Base-by-base conservation (phyloP, 2,888 invertebrate genomes). In the Aleiodes leptofemur region DNA sequence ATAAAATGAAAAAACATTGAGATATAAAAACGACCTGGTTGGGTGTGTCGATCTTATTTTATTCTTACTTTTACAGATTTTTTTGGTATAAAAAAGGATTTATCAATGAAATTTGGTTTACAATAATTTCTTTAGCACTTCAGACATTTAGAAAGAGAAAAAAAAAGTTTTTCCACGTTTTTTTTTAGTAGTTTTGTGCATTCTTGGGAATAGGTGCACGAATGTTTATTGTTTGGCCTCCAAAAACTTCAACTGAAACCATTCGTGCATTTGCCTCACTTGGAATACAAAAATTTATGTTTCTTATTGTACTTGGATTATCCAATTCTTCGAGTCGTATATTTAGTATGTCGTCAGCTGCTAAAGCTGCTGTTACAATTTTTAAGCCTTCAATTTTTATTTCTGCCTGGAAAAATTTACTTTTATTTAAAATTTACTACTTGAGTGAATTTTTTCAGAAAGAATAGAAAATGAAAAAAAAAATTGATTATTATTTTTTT, bases 261-360 rank as follows among this genome's bases (percentile, higher is more conserved):
- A 80, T 76, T 31, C 75, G 80, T 11, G 80, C 81, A 55, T 83
- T 78, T 11, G 82, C 82, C 66, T 84, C 80, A 2, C 73, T 34
- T 23, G 84, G 84, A 51, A 84, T 83, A 0, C 77, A 50, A 59
- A 84, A 84, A 29, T 84, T 84, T 0, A 83, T 66, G 43, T 84
- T 84, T 71, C 77, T 76, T 23, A 82, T 69, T 23, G 71, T 66
- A 31, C 55, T 61, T 34, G 59, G 38, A 29, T 77, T 79, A 6
- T 81, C 78, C 8, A 72, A 53, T 72, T 82, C 82, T 50, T 82
- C 82, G 50, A 84, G 76, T 57, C 84, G 83, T 64, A 84, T 79
- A 53, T 84, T 84, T 48, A 84, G 75, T 8, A 82, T 69, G 48
- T 82, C 78, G 38, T 83, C 81, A 31, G 71, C 77, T 9, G 79